Base-by-base conservation (phyloP, 1,140 invertebrate genomes). In the Akabosia matsudoensis region DNA sequence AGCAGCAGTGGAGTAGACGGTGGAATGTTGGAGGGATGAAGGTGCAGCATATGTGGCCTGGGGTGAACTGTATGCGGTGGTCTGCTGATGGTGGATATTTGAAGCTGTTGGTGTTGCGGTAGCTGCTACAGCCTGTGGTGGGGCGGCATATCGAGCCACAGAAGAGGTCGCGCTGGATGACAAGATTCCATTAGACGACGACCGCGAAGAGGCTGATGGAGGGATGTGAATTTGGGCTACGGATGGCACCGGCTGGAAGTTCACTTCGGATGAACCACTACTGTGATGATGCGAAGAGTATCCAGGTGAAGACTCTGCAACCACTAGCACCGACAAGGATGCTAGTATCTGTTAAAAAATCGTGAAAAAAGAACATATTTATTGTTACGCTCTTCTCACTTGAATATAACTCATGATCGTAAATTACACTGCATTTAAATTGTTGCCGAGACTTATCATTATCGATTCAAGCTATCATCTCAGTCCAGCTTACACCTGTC, bases 201-300 rank as follows among this genome's bases (percentile, higher is more conserved):
- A 18, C 37, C 33, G 1, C 37, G 51, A 26, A n/a, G 54, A 33
- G n/a, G 56, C 13, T 0, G 72, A 71, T 13, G 76, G 73, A 1
- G 76, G 64, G 33, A 74, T 74, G 22, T 77, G 76, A 3, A 77
- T 70, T 54, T 77, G 72, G 14, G 76, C 76, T 70, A 77, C 76
- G 28, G 76, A 77, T 34, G 76, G 76, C 18, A 77, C 76, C 26
- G 72, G 72, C 54, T 77, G 76, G 51, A 77, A 77, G 45, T 74
- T 74, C n/a, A 77, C 33, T 28, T 51, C 51, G 26, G n/a, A n/a
- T n/a, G 31, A 14, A 18, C 56, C 31, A 13, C 33, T 26, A 18
- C 30, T 64, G 13, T 33, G 73, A 18, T 74, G 64, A n/a, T n/a
- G n/a, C n/a, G n/a, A n/a, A 31, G 54, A 61, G n/a, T 73, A 70